A percentile compares a stretch with the other conserved stretches of the same genome.
These are phyloP conservation scores for Aporophyla lueneburgensis DNA, from an alignment of 2,888 invertebrate genomes.

Conservation along the genomic window DNA sequence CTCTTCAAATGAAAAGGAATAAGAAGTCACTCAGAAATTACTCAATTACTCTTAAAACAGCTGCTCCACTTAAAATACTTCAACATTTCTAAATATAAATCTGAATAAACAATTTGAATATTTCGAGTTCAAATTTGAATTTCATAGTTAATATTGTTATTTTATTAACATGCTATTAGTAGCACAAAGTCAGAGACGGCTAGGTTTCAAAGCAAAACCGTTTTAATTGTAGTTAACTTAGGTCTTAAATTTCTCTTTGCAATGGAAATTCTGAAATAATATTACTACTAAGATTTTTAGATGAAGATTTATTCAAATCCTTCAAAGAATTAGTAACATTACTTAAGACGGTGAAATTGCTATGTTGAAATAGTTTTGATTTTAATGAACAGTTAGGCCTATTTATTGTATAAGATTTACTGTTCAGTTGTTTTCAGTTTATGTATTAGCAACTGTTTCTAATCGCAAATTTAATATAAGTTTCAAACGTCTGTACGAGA, in stretches of 20 bases:
- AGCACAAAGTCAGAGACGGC: constrained; percentile 6
- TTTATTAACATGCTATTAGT: constrained; percentile 22
- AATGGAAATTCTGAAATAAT: constrained; percentile 25
- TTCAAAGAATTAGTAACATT: not conserved
- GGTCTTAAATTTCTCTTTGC: constrained; percentile 21
- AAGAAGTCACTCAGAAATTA: not conserved
- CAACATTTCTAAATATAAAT: constrained; percentile 12
- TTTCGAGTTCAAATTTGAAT: constrained; percentile 18
- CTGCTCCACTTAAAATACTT: not conserved
- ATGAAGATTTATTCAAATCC: constrained; percentile 18
- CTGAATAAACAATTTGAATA: constrained; percentile 19
- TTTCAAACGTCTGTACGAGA: not conserved
- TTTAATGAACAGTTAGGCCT: constrained; percentile 25
- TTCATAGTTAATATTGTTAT: constrained; percentile 31
- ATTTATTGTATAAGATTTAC: constrained; percentile 19
- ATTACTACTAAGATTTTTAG: constrained; percentile 26
- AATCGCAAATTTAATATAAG: not conserved
- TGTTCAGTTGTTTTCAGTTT: constrained; percentile 16
- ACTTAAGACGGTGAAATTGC: not conserved
- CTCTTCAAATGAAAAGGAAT: not conserved
- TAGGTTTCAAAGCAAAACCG: constrained; percentile 31
- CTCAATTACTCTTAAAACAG: constrained; percentile 13
- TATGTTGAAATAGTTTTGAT: constrained; percentile 18
- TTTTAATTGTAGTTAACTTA: constrained; percentile 24
- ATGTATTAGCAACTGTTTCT: constrained; percentile 10